Conservation (phyloP, 35 echinoderm and acorn worm genomes). For the Hemicentrotus pulcherrimus region DNA sequence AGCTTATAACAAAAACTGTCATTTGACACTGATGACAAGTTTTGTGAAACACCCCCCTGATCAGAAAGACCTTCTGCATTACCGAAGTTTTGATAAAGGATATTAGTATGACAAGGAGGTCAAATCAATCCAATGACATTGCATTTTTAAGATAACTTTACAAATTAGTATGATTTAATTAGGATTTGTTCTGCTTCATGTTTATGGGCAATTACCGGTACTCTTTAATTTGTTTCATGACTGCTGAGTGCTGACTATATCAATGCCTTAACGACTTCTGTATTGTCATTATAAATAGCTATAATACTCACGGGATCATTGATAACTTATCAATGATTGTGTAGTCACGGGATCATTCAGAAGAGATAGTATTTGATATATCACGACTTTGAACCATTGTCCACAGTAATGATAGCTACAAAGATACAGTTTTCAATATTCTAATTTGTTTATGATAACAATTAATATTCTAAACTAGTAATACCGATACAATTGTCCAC, state of each 20-base stretch:
- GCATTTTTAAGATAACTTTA: background rate
- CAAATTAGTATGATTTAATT: background rate
- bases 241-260: background rate
- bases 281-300: background rate
- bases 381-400: background rate
- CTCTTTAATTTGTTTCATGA: background rate
- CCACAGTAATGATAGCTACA: background rate
- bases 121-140: background rate
- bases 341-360: background rate
- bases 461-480: background rate
- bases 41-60: no score
- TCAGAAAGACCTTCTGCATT: background rate
- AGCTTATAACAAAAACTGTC: no score
- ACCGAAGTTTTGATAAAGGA: background rate
- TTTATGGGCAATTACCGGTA: background rate
- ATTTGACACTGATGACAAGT: no score
- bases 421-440: background rate
- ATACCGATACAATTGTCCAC: background rate
- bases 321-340: background rate
- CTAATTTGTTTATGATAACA: background rate
- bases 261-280: background rate
- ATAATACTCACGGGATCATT: background rate
- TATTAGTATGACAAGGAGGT: background rate
- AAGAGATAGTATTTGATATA: background rate
- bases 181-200: background rate